Percentiles rank a stretch among this genome's conserved stretches.
Conservation (phyloP, 2,888 invertebrate genomes). For the Philonicus albiceps region DNA sequence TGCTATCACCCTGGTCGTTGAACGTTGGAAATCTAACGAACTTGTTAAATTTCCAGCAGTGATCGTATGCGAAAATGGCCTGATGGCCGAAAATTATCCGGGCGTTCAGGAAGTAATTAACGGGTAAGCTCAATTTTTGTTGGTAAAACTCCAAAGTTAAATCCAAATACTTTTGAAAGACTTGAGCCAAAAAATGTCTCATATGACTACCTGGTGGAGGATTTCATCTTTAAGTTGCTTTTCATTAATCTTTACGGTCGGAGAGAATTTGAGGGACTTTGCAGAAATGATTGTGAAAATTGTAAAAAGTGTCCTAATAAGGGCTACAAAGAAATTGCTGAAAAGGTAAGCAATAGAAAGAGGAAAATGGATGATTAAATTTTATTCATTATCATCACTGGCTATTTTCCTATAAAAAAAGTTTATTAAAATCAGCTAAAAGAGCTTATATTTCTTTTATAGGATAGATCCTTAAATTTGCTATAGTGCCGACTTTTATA, state of each 20-base stretch:
- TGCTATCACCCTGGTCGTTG: background rate
- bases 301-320: background rate
- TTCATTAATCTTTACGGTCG: background rate
- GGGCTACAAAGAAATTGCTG: background rate
- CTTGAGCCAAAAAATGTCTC: background rate
- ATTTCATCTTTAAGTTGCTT: background rate
- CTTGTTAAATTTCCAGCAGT: background rate
- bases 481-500: no score
- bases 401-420: no score
- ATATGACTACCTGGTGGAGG: background rate
- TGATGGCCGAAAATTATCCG: background rate
- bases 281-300: background rate
- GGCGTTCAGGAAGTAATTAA: background rate
- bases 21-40: background rate
- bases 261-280: background rate
- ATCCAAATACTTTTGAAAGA: background rate
- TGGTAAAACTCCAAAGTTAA: background rate
- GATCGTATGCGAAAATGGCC: background rate
- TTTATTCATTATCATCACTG: background rate
- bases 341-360: background rate
- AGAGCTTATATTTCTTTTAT: no score
- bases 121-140: background rate
- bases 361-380: no score
- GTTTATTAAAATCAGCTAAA: no score
- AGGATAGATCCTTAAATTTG: no score